Evolutionary conservation across 2,113 vertebrate genomes (phyloP).

Genomic region (rat (Rattus norvegicus)): GRCr8 NC_086028.1:99042001-99042500

Average conservation of each 20-base stretch:
- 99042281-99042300: background rate
- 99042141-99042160: background rate
- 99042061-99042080: background rate
- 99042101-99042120: background rate
- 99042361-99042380: background rate
- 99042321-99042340: background rate
- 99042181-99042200: background rate
- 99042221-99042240: background rate
- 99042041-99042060: background rate
- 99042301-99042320: background rate
- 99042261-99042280: background rate
- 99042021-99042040: background rate
- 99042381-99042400: background rate
- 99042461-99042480: background rate
- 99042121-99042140: background rate
- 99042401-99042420: background rate
- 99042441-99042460: background rate
- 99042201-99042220: background rate
- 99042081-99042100: fast-evolving
- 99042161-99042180: conserved; percentile 16
- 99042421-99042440: background rate
- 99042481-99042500: fast-evolving
- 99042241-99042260: conserved; percentile 26
- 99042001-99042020: background rate
- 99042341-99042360: background rate